Conservation (phyloP, 2,888 invertebrate species). For the Coelinius sp. region DNA sequence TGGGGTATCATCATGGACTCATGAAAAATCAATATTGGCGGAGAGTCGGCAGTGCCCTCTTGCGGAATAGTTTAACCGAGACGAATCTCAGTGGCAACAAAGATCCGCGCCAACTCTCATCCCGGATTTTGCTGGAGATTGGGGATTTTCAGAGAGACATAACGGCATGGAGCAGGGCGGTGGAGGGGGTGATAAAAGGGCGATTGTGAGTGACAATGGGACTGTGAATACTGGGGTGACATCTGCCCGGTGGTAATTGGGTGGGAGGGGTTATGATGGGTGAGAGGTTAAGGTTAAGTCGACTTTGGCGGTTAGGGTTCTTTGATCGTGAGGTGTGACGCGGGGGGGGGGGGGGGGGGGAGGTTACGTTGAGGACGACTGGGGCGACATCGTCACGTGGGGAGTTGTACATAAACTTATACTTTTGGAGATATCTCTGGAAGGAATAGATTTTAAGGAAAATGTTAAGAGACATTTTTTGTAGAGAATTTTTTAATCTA, state of each 20-base stretch:
- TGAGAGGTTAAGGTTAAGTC: neutral
- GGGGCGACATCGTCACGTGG: conserved; percentile 50
- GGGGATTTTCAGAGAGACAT: neutral
- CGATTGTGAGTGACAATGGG: conserved; percentile 16
- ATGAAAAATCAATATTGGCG: conserved; percentile 69
- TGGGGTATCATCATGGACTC: conserved; percentile 61
- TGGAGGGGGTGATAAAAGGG: conserved; percentile 36
- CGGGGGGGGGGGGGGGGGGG: conserved; percentile 4
- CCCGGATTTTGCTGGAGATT: conserved; percentile 39
- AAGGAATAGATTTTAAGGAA: no score
- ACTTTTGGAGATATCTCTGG: neutral
- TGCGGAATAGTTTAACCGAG: conserved; percentile 61
- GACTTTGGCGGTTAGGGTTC: conserved; percentile 1
- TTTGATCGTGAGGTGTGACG: conserved; percentile 56
- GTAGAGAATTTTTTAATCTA: no score
- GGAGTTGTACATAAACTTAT: no score
- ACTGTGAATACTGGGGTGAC: conserved; percentile 17
- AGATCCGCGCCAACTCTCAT: conserved; percentile 57
- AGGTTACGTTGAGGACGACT: conserved; percentile 41
- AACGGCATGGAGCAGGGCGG: conserved; percentile 33
- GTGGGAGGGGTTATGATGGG: neutral
- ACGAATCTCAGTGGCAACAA: conserved; percentile 67
- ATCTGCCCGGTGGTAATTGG: neutral
- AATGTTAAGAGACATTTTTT: no score
- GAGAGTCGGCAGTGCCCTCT: conserved; percentile 62